Evolutionary conservation across 2,797 vertebrate genomes (phyloP).

Genomic region (Fistularia commersonii): DNA sequence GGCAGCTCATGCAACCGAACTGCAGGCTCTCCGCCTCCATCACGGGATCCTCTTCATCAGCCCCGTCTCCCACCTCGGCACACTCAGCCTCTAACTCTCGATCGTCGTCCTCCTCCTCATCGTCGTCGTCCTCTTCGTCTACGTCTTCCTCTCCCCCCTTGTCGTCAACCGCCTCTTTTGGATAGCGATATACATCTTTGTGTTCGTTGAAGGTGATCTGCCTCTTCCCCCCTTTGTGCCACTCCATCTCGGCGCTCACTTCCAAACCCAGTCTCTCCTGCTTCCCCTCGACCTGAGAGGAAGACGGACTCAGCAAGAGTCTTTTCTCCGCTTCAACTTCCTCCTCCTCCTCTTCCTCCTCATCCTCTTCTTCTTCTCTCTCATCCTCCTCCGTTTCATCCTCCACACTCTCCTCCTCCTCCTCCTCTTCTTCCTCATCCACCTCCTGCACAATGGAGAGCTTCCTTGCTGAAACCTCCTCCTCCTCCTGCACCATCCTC

Average conservation of each 20-base stretch:
- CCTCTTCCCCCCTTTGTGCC: conserved; percentile 41
- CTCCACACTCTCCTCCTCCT: conserved; percentile 78
- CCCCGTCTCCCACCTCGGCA: conserved; percentile 68
- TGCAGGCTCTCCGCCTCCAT: conserved; percentile 84
- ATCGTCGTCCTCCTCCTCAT: conserved; percentile 65
- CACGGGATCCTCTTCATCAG: conserved; percentile 83
- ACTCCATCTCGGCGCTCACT: conserved; percentile 41
- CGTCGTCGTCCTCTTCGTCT: conserved; percentile 42
- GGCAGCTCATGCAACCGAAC: conserved; percentile 70
- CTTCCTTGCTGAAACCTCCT: conserved; percentile 54
- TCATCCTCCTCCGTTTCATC: conserved; percentile 45
- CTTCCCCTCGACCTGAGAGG: conserved; percentile 22
- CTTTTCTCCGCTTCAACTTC: conserved; percentile 64
- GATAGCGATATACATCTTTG: conserved; percentile 65
- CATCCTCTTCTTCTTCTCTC: conserved; percentile 46
- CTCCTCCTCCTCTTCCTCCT: conserved; percentile 73
- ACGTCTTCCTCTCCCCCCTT: conserved; percentile 40
- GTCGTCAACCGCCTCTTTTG: conserved; percentile 50
- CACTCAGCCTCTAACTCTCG: conserved; percentile 44
- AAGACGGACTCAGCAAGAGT: conserved; percentile 49
- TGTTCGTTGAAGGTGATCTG: conserved; percentile 65
- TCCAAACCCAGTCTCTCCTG: conserved; percentile 39
- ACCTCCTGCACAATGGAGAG: conserved; percentile 55
- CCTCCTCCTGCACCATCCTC: conserved; percentile 79
- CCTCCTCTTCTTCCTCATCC: conserved; percentile 43